Evolutionary conservation across 2,888 invertebrate species (phyloP), one percentile per base, ranked within the genome.

Genomic region (Hyppa rectilinea): DNA sequence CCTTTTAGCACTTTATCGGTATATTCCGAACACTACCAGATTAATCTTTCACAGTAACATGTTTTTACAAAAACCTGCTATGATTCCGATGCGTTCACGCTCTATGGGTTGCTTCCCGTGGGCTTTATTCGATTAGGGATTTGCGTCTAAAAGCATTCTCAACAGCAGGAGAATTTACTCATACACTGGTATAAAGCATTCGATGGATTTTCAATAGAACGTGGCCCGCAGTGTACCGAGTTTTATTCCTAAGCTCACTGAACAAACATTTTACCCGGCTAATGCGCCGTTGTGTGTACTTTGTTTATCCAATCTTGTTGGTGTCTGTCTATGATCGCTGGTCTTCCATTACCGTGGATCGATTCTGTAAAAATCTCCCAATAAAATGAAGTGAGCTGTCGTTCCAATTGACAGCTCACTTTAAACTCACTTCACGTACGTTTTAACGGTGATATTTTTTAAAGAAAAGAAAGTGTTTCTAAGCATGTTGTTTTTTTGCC

Each of bases 251-350:
- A 70, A 78, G 75, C 75, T 81, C 62, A 63, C 66, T 75, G 70
- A 50, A 38, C 65, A 81, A 81, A 81, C 78, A 81, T 81, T 81
- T 81, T 81, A 75, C 26, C 55, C 62, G 5, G 65, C 81, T 81
- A 81, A 81, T 81, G 81, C 68, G 49, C 58, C 29, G 45, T 65
- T 75, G 81, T 74, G 81, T 74, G 55, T 74, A 68, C 66, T 63
- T 68, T 81, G 68, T 74, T 80, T 64, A 47, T 67, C 64, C 66
- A 55, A 65, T 58, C 52, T 79, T 63, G 62, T 71, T 77, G 63
- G 53, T 80, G 59, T 78, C 66, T 70, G 58, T 78, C 70, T 70
- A 75, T 79, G 50, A 78, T 61, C 59, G 60, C 26, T 40, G 49
- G 69, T 69, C 47, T 69, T 58, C 23, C 38, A 34, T 62, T 38